A percentile compares a stretch with the other conserved stretches of the same genome.
These are phyloP conservation scores for Aphelinus certus DNA, from an alignment of 1,140 invertebrate species.

Conservation along the genomic window DNA sequence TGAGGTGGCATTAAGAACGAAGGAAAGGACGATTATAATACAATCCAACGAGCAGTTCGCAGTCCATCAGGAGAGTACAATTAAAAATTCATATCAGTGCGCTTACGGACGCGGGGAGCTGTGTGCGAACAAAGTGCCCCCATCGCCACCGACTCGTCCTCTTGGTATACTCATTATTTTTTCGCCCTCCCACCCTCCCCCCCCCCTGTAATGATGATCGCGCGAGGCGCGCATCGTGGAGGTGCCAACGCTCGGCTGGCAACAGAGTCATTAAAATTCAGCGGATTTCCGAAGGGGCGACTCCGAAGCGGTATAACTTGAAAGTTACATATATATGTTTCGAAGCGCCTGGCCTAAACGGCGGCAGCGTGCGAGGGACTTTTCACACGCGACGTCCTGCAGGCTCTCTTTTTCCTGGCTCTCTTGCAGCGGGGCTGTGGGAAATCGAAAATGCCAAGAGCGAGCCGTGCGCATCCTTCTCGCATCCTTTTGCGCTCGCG, in stretches of 20 bases:
- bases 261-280: constrained; percentile 21
- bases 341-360: constrained; percentile 6
- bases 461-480: neutral
- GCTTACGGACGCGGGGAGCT: too few relatives aligned
- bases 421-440: constrained; percentile 10
- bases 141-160: too few relatives aligned
- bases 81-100: too few relatives aligned
- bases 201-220: neutral
- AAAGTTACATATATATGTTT: too few relatives aligned
- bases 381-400: constrained; percentile 18
- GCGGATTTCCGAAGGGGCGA: constrained; percentile 34
- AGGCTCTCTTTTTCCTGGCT: neutral
- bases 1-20: too few relatives aligned
- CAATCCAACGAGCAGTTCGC: too few relatives aligned
- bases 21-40: too few relatives aligned
- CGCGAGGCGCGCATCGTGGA: constrained; percentile 3
- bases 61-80: too few relatives aligned
- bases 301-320: too few relatives aligned
- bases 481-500: neutral
- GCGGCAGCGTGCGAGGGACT: neutral
- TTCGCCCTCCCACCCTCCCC: neutral
- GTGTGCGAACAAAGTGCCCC: too few relatives aligned
- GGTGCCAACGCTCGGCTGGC: constrained; percentile 3
- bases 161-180: too few relatives aligned
- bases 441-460: constrained; percentile 16